Percentiles rank a stretch among this genome's conserved stretches.
Evolutionary conservation across 2,113 vertebrate genomes (phyloP).

Genomic region (Archilochus colubris): DNA sequence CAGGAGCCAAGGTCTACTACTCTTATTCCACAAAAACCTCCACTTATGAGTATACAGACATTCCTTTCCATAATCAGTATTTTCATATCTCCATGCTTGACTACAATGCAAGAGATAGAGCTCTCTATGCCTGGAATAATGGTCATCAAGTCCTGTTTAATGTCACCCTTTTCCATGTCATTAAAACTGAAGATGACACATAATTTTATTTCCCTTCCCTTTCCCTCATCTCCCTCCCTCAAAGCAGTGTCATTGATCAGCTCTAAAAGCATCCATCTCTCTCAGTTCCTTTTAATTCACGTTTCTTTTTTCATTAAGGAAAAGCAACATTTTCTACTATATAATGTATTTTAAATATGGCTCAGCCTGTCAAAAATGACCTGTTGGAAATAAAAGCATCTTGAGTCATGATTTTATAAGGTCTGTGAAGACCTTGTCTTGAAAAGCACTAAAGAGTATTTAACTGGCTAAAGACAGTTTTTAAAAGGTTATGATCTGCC

Average conservation of each 20-base stretch:
- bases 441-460: slow-evolving; percentile 72
- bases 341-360: slow-evolving; percentile 54
- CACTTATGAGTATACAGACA: slow-evolving; percentile 95
- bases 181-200: slow-evolving; percentile 95
- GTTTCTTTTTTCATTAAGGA: slow-evolving; percentile 34
- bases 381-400: slow-evolving; percentile 54
- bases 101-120: slow-evolving; percentile 95
- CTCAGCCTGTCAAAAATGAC: slow-evolving; percentile 54
- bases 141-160: slow-evolving; percentile 99
- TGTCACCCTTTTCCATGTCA: slow-evolving; percentile 96
- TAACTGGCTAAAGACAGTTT: slow-evolving; percentile 72
- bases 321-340: slow-evolving; percentile 66
- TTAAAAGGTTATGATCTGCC: slow-evolving; percentile 78
- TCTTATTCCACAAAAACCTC: slow-evolving; percentile 97
- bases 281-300: slow-evolving; percentile 39
- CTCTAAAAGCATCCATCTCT: slow-evolving; percentile 42
- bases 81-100: slow-evolving; percentile 99
- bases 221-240: neutral
- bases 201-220: slow-evolving; percentile 69
- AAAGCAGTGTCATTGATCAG: slow-evolving; percentile 66
- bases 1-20: slow-evolving; percentile 97
- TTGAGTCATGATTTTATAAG: slow-evolving; percentile 54
- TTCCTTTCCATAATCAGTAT: slow-evolving; percentile 98
- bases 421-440: slow-evolving; percentile 58
- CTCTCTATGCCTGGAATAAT: slow-evolving; percentile 98